A percentile compares a stretch with the other conserved stretches of the same genome.
These are phyloP conservation scores for Tiliacea aurago DNA, from an alignment of 2,888 invertebrate genomes.

Conservation along the genomic window DNA sequence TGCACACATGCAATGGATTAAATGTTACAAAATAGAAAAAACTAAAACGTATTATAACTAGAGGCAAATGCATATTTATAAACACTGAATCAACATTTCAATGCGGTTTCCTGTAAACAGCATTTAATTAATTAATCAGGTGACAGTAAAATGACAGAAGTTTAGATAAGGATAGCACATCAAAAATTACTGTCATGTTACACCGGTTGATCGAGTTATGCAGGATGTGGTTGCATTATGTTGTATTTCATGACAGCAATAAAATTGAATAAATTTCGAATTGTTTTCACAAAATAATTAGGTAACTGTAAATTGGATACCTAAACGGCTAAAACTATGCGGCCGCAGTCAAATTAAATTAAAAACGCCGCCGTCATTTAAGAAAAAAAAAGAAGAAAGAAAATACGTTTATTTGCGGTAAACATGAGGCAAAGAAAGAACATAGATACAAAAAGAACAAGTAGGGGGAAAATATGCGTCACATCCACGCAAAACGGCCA, in stretches of 20 bases:
- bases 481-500: no score
- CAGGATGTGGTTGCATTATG: neutral
- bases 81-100: neutral
- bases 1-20: conserved; percentile 1
- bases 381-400: no score
- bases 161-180: conserved; percentile 12
- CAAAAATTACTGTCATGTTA: no score
- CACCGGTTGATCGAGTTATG: conserved; percentile 3
- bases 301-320: neutral
- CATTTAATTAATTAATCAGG: neutral
- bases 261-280: neutral
- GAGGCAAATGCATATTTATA: neutral
- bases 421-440: no score
- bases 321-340: neutral
- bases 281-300: neutral
- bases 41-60: neutral
- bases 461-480: no score
- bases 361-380: no score
- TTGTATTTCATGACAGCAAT: no score
- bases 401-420: no score
- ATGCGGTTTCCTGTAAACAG: neutral
- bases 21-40: neutral
- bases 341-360: neutral
- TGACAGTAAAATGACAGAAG: neutral
- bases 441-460: no score